These are phyloP conservation scores for Apteryx owenii DNA, from an alignment of 2,113 vertebrate genomes.

Conservation along the genomic window DNA sequence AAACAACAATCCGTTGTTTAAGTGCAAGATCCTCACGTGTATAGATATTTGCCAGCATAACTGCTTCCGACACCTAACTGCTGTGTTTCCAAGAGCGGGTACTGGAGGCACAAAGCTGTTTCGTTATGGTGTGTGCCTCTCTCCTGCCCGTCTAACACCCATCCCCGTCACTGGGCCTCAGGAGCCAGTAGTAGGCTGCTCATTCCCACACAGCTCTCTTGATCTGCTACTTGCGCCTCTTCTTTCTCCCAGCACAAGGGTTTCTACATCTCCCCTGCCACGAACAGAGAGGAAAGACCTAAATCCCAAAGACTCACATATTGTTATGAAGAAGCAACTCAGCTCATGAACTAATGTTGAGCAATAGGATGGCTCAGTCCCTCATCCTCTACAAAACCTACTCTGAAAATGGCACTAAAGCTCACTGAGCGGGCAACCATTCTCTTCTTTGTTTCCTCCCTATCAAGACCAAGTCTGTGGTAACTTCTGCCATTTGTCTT, in stretches of 20 bases:
- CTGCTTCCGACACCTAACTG: accelerated
- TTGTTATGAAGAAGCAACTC: neutral
- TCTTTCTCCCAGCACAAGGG: accelerated
- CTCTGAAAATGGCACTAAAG: neutral
- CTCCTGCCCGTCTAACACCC: neutral
- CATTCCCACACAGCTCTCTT: neutral
- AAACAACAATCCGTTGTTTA: neutral
- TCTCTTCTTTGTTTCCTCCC: neutral
- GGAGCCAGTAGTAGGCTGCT: neutral
- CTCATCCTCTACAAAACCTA: neutral
- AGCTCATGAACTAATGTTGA: neutral
- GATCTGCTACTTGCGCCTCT: neutral
- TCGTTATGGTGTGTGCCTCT: too few relatives aligned
- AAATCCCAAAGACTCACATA: too few relatives aligned
- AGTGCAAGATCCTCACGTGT: neutral
- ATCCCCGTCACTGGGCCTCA: neutral
- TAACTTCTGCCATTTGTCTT: neutral
- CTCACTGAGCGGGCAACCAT: neutral
- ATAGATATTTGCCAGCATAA: neutral
- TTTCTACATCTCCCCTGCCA: neutral
- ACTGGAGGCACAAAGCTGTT: neutral
- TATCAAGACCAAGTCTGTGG: neutral
- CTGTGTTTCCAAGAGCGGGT: neutral
- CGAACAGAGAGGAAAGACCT: neutral
- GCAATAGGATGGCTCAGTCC: neutral